Base-by-base conservation (phyloP, 2,888 invertebrate genomes). In the Cheilosia grossa region DNA sequence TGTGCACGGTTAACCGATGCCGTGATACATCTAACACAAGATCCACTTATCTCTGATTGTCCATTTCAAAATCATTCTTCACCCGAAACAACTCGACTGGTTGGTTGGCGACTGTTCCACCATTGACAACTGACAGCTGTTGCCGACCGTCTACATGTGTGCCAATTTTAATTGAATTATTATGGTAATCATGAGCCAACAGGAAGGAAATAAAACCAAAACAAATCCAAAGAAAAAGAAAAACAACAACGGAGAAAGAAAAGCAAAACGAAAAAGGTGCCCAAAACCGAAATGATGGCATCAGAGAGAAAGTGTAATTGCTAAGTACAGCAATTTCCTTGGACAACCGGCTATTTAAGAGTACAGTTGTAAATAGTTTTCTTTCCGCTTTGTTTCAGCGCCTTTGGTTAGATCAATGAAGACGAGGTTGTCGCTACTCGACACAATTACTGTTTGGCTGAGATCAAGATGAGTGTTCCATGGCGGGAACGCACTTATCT, bases 91-190 rank as follows among this genome's bases (percentile, higher is more conserved):
- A 49, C 49, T 49, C 10, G 49, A 19, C 3, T 51, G 21, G 30
- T 30, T 42, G 33, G 33, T 44, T 51, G 47, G 27, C 37, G 49
- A 56, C 64, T 54, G 21, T 27, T 19, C 17, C 42, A n/a, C 47
- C 42, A 21, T 47, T 66, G 59, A 59, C 64, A 78, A 40, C 47
- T 19, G 33, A 70, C 37, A 37, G 13, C 33, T 37, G 56, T 51
- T 5, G 33, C 6, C 27, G 19, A 53, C 42, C 40, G 24, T 21
- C 53, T 33, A 56, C 74, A 69, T 67, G 78, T 67, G 73, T 83
- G 73, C 73, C 73, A 74, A 74, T 72, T 77, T 83, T 79, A 83
- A 79, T 83, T 63, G 73, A 83, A 69, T 79, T 79, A 79, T 83
- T 79, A 83, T 83, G 73, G 37, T 79, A 74, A 79, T 78, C 78